Evolutionary conservation across 1,140 invertebrate species (phyloP).

Genomic region (Linepithema humile): DNA sequence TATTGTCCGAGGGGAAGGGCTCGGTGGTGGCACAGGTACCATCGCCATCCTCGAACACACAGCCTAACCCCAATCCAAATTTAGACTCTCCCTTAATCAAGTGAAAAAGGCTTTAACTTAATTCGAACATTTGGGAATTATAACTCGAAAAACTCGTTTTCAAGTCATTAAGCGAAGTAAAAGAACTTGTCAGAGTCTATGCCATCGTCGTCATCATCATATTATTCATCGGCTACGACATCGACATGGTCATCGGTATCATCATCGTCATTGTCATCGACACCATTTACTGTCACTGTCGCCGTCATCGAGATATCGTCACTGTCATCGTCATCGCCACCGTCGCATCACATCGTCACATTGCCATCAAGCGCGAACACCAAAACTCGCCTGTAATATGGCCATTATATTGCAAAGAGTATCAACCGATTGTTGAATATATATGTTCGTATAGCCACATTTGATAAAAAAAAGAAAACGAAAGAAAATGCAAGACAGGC

Average conservation of each 20-base stretch:
- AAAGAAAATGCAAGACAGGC: background rate
- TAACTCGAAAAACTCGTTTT: slow-evolving; percentile 80
- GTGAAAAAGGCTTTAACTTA: slow-evolving; percentile 85
- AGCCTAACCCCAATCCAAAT: slow-evolving; percentile 84
- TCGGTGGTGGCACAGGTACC: slow-evolving; percentile 81
- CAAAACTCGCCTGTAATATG: slow-evolving; percentile 63
- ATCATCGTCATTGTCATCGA: slow-evolving; percentile 43
- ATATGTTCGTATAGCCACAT: slow-evolving; percentile 53
- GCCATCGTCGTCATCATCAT: slow-evolving; percentile 71
- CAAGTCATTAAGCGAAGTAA: slow-evolving; percentile 78
- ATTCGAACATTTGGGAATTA: slow-evolving; percentile 82
- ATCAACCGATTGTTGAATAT: slow-evolving; percentile 51
- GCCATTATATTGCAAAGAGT: slow-evolving; percentile 58
- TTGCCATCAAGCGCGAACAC: slow-evolving; percentile 58
- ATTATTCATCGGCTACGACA: slow-evolving; percentile 57
- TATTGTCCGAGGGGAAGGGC: slow-evolving; percentile 78
- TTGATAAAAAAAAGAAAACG: slow-evolving; percentile 37
- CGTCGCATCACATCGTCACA: slow-evolving; percentile 46
- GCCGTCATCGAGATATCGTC: slow-evolving; percentile 18
- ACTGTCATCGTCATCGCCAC: slow-evolving; percentile 28
- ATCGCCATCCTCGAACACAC: slow-evolving; percentile 80
- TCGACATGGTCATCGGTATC: slow-evolving; percentile 56
- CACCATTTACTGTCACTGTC: slow-evolving; percentile 40
- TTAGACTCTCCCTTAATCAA: slow-evolving; percentile 84
- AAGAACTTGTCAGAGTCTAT: slow-evolving; percentile 75